A percentile compares a stretch with the other conserved stretches of the same genome.
Evolutionary conservation across 2,888 invertebrate species (phyloP).

Genomic region (Melipona bicolor): DNA sequence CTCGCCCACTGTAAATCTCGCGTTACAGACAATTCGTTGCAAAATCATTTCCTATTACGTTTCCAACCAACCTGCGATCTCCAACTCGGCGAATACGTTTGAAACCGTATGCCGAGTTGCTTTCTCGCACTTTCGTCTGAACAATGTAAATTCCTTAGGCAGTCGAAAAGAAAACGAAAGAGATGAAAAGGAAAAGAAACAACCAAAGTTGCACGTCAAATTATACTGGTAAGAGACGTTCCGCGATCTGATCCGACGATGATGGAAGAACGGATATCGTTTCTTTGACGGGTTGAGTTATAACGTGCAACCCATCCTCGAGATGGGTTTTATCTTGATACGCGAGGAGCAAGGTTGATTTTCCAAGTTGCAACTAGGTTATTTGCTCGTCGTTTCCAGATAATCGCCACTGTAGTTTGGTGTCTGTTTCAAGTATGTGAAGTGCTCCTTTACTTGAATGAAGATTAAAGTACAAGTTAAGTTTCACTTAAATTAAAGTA

Average conservation of each 20-base stretch:
- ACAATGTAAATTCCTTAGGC: neutral
- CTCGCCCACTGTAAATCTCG: neutral
- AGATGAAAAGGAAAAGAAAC: neutral
- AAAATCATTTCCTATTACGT: neutral
- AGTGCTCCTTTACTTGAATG: too few species aligned
- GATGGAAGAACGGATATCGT: conserved; percentile 41
- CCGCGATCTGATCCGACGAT: neutral
- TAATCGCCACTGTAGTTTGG: conserved; percentile 40
- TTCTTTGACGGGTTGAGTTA: conserved; percentile 46
- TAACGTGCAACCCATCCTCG: conserved; percentile 33
- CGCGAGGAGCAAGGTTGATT: conserved; percentile 55
- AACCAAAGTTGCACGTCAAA: neutral
- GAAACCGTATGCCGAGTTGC: neutral
- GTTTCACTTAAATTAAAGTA: too few species aligned
- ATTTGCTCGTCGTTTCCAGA: conserved; percentile 50
- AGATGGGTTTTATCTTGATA: conserved; percentile 42
- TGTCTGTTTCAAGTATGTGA: neutral
- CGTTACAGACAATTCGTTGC: conserved; percentile 5
- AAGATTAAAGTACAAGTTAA: too few species aligned
- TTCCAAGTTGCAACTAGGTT: conserved; percentile 54
- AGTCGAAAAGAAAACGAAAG: neutral
- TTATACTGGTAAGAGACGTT: conserved; percentile 21
- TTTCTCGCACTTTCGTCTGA: conserved; percentile 24
- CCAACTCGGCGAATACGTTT: neutral
- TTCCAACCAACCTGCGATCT: neutral